Evolutionary conservation across 2,113 vertebrate genomes (phyloP).

Genomic region (Apodemus speciosus): DNA sequence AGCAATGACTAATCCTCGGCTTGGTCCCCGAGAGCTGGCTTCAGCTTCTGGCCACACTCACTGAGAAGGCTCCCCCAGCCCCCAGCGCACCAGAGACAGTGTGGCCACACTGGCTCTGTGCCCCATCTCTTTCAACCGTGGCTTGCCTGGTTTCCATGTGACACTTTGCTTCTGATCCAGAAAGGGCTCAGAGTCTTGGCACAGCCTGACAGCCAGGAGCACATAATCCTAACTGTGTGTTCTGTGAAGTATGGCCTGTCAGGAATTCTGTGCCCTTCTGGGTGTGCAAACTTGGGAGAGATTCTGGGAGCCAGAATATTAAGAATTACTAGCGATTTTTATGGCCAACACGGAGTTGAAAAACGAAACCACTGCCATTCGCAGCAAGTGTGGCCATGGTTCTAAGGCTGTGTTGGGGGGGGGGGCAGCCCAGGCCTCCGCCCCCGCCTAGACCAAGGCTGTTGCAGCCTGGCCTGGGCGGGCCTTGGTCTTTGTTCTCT

Average conservation of each 20-base stretch:
- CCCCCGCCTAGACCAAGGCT: background rate
- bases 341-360: background rate
- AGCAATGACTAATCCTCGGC: background rate
- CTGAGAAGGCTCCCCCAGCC: background rate
- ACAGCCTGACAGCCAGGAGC: background rate
- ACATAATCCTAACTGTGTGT: background rate
- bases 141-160: background rate
- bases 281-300: background rate
- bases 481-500: slow-evolving; percentile 30
- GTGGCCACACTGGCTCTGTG: background rate
- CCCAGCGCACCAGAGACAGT: background rate
- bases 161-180: background rate
- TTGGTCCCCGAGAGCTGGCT: background rate
- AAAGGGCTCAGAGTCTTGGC: background rate
- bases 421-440: background rate
- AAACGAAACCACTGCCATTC: background rate
- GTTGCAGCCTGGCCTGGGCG: background rate
- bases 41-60: background rate
- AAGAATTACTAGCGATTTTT: slow-evolving; percentile 48
- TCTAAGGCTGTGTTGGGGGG: too few species aligned
- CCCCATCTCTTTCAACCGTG: background rate
- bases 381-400: background rate
- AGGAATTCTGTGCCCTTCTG: background rate
- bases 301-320: slow-evolving; percentile 43
- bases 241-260: background rate